Evolutionary conservation across 2,113 vertebrate genomes (phyloP), one percentile per base, ranked within the genome.

Genomic region (Patagioenas fasciata): DNA sequence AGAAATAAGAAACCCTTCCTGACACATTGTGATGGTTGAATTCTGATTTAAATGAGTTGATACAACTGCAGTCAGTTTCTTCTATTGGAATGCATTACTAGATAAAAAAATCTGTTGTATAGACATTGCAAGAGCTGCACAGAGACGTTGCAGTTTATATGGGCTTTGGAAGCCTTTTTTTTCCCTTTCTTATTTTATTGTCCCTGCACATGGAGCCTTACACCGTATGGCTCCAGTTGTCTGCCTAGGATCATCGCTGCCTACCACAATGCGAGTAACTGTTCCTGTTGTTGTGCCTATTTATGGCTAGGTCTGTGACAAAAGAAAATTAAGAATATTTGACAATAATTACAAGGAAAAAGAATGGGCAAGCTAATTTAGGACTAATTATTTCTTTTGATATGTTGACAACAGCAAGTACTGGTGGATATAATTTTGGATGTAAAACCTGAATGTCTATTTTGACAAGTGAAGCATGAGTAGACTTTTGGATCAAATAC

Each of bases 301-400:
- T 95, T 93, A 57, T 69, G 20, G 31, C 6, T 8, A 29, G 74
- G 51, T 75, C 81, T 95, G 47, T 85, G 48, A 91, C 72, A 87
- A 77, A 89, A 72, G 73, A 95, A 89, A 96, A 80, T 83, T 71
- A 90, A 51, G 71, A 85, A 65, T 96, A 89, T 85, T 94, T 93
- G 73, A 51, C 36, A 66, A 54, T 64, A 84, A 71, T 83, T 81
- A 48, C 13, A 54, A 56, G 19, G 65, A 72, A 87, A 42, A 88
- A 72, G 72, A 96, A 79, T 53, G 19, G 85, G 54, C 53, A 93
- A 50, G 85, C 56, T 94, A 92, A 89, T 40, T 85, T 56, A 89
- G 85, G 32, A 85, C 57, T 93, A 85, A 83, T 24, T 85, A 89
- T 89, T 92, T 94, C 60, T 81, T 8, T 66, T 95, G 56, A 40